Percentiles rank a stretch among this genome's conserved stretches.
phyloP scores from a whole-genome alignment of 2,113 vertebrate genomes.

The Asarcornis scutulata region DNA sequence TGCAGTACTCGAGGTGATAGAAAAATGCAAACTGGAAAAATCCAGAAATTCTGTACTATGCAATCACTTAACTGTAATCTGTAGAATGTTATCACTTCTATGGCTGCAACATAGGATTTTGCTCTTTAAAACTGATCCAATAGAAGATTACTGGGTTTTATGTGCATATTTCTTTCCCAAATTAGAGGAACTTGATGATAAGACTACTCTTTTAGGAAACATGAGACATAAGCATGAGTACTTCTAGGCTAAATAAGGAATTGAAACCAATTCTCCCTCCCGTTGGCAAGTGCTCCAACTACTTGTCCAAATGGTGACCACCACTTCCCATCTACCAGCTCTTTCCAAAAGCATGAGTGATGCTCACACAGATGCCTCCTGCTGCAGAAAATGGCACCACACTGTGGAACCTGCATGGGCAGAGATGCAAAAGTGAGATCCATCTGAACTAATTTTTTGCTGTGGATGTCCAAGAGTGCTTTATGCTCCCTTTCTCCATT shows the following conservation, averaged over 20 bases:
- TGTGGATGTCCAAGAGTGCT: not conserved
- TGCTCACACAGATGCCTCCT: not conserved
- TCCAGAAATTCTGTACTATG: not conserved
- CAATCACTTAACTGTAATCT: not conserved
- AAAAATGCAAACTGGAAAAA: not conserved
- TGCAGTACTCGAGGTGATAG: not conserved
- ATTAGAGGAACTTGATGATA: not conserved
- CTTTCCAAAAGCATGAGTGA: not conserved
- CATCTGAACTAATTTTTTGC: not conserved
- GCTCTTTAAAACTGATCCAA: not conserved
- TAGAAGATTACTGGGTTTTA: not conserved
- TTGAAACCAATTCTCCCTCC: not conserved
- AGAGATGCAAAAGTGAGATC: not conserved
- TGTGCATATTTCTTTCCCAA: not conserved
- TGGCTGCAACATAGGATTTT: not conserved
- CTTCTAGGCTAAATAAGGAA: not conserved
- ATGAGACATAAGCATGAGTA: not conserved
- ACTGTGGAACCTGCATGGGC: accelerated
- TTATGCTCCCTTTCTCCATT: not conserved
- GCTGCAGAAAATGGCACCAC: accelerated
- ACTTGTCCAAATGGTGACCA: not conserved
- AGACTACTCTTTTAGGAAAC: not conserved
- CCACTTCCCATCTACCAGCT: not conserved
- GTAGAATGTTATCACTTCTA: not conserved
- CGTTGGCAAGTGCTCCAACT: not conserved